Conservation (phyloP, 2,888 invertebrate species). For the Neoascia interrupta region DNA sequence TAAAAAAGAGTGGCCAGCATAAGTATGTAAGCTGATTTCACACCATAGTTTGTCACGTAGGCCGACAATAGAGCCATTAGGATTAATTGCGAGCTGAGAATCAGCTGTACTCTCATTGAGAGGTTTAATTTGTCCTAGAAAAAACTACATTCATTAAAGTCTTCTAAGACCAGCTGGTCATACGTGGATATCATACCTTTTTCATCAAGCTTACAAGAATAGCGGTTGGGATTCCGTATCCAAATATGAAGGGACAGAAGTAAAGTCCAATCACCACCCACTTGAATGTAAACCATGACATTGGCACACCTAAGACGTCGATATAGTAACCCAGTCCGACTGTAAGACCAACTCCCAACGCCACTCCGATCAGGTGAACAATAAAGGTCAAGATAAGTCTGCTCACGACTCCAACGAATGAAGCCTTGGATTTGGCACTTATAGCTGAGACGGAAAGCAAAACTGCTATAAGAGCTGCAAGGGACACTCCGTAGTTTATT, state of each 20-base stretch:
- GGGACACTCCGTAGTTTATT: conserved; percentile 76
- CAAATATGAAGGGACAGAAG: conserved; percentile 76
- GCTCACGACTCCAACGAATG: conserved; percentile 73
- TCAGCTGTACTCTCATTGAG: conserved; percentile 75
- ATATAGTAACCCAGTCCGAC: conserved; percentile 78
- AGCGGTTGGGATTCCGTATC: conserved; percentile 74
- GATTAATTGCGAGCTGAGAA: conserved; percentile 77
- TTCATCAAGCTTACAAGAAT: conserved; percentile 74
- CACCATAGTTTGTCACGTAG: conserved; percentile 72
- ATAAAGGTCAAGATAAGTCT: conserved; percentile 75
- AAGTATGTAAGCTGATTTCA: conserved; percentile 76
- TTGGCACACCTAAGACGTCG: conserved; percentile 78
- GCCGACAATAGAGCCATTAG: conserved; percentile 73
- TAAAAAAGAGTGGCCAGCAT: conserved; percentile 76
- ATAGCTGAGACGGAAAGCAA: conserved; percentile 73
- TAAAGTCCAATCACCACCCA: conserved; percentile 80
- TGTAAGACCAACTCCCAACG: conserved; percentile 76
- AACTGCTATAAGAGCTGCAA: conserved; percentile 76
- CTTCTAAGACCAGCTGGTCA: too few relatives aligned
- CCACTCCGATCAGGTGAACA: conserved; percentile 75
- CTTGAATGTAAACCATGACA: conserved; percentile 83
- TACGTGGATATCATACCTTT: conserved; percentile 40
- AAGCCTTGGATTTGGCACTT: conserved; percentile 71
- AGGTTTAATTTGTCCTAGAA: conserved; percentile 41
- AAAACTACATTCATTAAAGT: not conserved